Base-by-base conservation (phyloP, 2,888 invertebrate genomes). In the Leucoma salicis region DNA sequence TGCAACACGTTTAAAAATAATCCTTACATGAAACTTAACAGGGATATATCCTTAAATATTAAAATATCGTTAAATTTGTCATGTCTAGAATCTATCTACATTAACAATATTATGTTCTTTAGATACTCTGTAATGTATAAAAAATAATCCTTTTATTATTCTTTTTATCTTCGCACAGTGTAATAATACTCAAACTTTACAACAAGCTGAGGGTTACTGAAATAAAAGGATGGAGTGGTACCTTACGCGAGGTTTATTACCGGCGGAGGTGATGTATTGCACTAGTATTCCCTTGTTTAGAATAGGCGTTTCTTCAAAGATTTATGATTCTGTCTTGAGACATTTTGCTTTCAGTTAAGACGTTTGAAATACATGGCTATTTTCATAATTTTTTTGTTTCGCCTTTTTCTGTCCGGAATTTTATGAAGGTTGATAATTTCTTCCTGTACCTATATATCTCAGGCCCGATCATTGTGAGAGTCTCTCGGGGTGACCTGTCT, bases 201-300 rank as follows among this genome's bases (percentile, higher is more conserved):
- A 71, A 75, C 66, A 66, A 70, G 63, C 65, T 62, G 59, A 63
- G 67, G 69, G 68, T 73, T 79, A 81, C 82, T 79, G 80, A 82
- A 84, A 76, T 75, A 76, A 80, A 82, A 76, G 70, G 71, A 70
- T 62, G 62, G 52, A 57, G 62, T 58, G 63, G 58, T 64, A 63
- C 63, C 64, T 62, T 53, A 48, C 47, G 50, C 55, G 54, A 44
- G 64, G 71, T 81, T 78, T 81, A 78, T 78, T 77, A 74, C 64
- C 49, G 54, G 51, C 52, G 35, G 67, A 70, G 70, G 69, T 79
- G 73, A 76, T 74, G 73, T 70, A 78, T 69, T 63, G 65, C 55
- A 54, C 46, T 53, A 49, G 58, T 63, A 60, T 69, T 66, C 57
- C 63, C 62, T 67, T 69, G 70, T 72, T 74, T 70, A 70, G 65